Conservation (phyloP, 2,888 invertebrate species). For the Dolomedes plantarius region DNA sequence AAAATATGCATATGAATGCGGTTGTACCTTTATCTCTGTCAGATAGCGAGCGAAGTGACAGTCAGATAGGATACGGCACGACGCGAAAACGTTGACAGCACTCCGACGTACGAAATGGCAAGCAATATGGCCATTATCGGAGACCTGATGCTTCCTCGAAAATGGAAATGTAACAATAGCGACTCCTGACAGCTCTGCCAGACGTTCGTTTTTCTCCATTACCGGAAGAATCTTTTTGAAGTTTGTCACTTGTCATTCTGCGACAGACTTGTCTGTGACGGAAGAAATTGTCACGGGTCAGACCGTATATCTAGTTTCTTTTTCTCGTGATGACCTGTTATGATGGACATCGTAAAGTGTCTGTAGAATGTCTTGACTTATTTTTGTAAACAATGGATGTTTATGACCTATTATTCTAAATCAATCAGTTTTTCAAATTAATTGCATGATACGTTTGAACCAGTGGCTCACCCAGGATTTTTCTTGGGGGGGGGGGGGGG, state of each 20-base stretch:
- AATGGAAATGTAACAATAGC: conserved; percentile 17
- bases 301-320: neutral
- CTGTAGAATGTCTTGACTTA: too few relatives aligned
- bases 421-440: too few relatives aligned
- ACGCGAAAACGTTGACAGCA: conserved; percentile 30
- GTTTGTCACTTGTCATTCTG: conserved; percentile 3
- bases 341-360: neutral
- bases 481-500: too few relatives aligned
- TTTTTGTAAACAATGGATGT: too few relatives aligned
- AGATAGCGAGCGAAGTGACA: conserved; percentile 50
- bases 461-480: too few relatives aligned
- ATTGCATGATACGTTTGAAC: too few relatives aligned
- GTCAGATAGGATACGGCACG: conserved; percentile 48
- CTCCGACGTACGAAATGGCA: conserved; percentile 37
- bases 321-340: neutral
- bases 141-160: conserved; percentile 30
- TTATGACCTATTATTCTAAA: too few relatives aligned
- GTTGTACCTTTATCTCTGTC: conserved; percentile 38
- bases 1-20: conserved; percentile 12
- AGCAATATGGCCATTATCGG: conserved; percentile 63
- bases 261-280: neutral
- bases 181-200: conserved; percentile 45
- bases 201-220: conserved; percentile 42
- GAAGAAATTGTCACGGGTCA: neutral
- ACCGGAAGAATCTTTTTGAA: conserved; percentile 5